phyloP scores from a whole-genome alignment of 2,113 vertebrate genomes.

The Coreoperca whiteheadi region DNA sequence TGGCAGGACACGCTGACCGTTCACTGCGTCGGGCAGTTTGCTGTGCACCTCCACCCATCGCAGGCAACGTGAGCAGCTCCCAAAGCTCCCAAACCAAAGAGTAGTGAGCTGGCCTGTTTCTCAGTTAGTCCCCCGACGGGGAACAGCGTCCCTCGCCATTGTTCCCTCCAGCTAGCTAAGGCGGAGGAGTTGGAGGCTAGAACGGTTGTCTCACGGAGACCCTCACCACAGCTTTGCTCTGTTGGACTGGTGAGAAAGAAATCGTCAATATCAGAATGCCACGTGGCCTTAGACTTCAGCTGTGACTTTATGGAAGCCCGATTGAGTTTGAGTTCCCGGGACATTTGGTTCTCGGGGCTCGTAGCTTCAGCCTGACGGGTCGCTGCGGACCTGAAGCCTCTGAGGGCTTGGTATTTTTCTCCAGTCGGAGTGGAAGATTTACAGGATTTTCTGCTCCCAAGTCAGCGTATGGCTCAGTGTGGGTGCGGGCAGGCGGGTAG shows the following conservation, averaged over 20 bases:
- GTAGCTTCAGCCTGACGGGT: too few relatives aligned
- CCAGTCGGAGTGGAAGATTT: neutral
- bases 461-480: neutral
- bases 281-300: neutral
- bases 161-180: conserved; percentile 34
- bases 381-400: neutral
- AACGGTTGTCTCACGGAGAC: neutral
- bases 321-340: neutral
- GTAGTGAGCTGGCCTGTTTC: conserved; percentile 30
- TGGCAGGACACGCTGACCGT: conserved; percentile 15
- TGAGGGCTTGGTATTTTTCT: neutral
- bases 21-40: conserved; percentile 9
- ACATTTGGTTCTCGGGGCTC: neutral
- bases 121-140: conserved; percentile 24
- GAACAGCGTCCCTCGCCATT: conserved; percentile 39
- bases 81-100: conserved; percentile 36
- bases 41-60: conserved; percentile 12
- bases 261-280: neutral
- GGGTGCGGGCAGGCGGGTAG: neutral
- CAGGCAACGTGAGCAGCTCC: conserved; percentile 20
- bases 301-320: neutral
- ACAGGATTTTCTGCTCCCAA: neutral
- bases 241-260: neutral
- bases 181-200: conserved; percentile 13
- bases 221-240: neutral